These are phyloP conservation scores for Cephus rjabovi DNA, from an alignment of 2,888 invertebrate species.

Conservation along the genomic window DNA sequence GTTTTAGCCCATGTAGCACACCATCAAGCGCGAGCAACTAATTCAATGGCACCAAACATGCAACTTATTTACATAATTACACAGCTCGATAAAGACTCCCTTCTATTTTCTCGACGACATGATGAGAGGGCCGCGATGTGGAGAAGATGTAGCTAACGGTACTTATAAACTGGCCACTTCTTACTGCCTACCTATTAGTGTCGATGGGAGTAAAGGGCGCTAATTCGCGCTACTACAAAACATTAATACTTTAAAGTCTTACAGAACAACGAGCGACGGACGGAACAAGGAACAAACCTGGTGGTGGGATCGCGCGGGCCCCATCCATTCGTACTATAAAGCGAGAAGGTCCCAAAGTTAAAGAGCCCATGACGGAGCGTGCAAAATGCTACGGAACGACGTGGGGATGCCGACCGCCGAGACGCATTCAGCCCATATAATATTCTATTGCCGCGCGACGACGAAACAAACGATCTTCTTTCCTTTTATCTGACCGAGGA, in stretches of 20 bases:
- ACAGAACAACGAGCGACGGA: neutral
- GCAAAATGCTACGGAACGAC: conserved; percentile 10
- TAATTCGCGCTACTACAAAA: neutral
- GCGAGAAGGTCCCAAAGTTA: neutral
- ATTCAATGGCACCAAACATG: conserved; percentile 50
- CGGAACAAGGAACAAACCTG: neutral
- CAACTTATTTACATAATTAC: conserved; percentile 50
- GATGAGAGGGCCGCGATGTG: neutral
- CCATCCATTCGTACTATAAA: neutral
- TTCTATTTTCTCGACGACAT: conserved; percentile 35
- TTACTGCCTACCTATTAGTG: neutral
- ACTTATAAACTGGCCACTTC: neutral
- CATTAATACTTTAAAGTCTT: neutral
- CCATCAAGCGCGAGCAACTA: conserved; percentile 32
- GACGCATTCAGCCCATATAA: conserved; percentile 3
- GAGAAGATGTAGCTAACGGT: neutral
- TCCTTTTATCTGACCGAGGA: conserved; percentile 2
- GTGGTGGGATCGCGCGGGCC: neutral
- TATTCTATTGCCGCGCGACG: conserved; percentile 6
- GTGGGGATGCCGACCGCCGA: conserved; percentile 2
- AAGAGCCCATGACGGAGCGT: conserved; percentile 9
- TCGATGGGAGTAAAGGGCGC: neutral
- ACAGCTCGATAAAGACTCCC: conserved; percentile 45
- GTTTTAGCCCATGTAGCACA: conserved; percentile 18
- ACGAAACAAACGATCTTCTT: conserved; percentile 7